Percentiles rank a stretch among this genome's conserved stretches.
phyloP scores from a whole-genome alignment of 1,140 invertebrate genomes.

The Panagrolaimus sp. region DNA sequence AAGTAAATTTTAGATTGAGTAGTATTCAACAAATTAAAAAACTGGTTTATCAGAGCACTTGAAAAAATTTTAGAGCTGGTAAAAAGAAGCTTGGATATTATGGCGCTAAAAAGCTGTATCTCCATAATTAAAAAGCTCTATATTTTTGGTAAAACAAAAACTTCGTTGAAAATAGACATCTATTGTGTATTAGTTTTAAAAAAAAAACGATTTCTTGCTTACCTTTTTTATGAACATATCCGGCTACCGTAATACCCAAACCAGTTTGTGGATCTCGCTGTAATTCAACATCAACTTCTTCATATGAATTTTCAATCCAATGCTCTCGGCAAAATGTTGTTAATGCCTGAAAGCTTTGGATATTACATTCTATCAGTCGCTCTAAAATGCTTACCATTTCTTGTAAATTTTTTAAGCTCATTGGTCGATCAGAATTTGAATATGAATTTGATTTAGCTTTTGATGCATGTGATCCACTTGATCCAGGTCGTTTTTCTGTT shows the following conservation, averaged over 20 bases:
- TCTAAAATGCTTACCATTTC: constrained; percentile 42
- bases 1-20: too few species aligned
- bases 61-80: too few species aligned
- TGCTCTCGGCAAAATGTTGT: constrained; percentile 55
- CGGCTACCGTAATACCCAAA: constrained; percentile 86
- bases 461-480: neutral
- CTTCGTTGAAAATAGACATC: too few species aligned
- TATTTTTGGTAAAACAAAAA: too few species aligned
- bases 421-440: constrained; percentile 24
- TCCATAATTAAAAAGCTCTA: too few species aligned
- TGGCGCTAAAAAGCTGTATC: too few species aligned
- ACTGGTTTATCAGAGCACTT: too few species aligned
- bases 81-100: too few species aligned
- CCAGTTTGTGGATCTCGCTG: constrained; percentile 49
- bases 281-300: constrained; percentile 46
- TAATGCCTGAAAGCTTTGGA: constrained; percentile 41
- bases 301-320: constrained; percentile 43
- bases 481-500: constrained; percentile 18
- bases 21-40: too few species aligned
- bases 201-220: constrained; percentile 24
- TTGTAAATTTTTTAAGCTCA: constrained; percentile 45
- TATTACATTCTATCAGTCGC: neutral
- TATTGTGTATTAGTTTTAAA: too few species aligned
- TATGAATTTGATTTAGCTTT: constrained; percentile 12
- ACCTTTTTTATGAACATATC: constrained; percentile 83